A percentile compares a stretch with the other conserved stretches of the same genome.
These are phyloP conservation scores for Synaphobranchus kaupii DNA, from an alignment of 2,797 vertebrate genomes.

Conservation along the genomic window DNA sequence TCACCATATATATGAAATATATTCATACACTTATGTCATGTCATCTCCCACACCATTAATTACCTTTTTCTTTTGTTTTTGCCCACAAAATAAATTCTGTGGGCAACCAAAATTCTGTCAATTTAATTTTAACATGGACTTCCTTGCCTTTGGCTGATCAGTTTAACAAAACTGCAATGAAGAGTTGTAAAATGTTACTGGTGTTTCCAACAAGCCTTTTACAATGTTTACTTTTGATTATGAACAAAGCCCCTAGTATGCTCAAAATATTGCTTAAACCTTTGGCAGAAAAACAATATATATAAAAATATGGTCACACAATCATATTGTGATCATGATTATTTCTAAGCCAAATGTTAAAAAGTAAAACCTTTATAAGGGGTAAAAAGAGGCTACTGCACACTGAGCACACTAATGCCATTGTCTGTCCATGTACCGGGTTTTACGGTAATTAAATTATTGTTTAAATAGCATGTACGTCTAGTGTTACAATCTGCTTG, in stretches of 20 bases:
- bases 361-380: neutral
- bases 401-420: neutral
- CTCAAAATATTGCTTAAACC: neutral
- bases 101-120: neutral
- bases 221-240: neutral
- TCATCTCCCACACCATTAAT: neutral
- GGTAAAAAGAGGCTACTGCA: neutral
- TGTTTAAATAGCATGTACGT: slow-evolving; percentile 16
- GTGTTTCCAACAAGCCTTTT: neutral
- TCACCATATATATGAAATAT: neutral
- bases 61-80: neutral
- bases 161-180: neutral
- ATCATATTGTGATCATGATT: neutral
- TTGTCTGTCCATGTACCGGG: slow-evolving; percentile 13
- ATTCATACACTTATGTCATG: neutral
- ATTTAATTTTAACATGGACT: neutral
- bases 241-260: neutral
- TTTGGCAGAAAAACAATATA: neutral
- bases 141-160: neutral
- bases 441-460: slow-evolving; percentile 17
- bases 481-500: slow-evolving; percentile 9
- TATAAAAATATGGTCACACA: neutral
- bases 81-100: neutral
- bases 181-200: neutral
- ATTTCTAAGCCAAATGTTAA: neutral